These are phyloP conservation scores for Ferrisia virgata DNA, from an alignment of 2,888 invertebrate genomes.

Conservation along the genomic window DNA sequence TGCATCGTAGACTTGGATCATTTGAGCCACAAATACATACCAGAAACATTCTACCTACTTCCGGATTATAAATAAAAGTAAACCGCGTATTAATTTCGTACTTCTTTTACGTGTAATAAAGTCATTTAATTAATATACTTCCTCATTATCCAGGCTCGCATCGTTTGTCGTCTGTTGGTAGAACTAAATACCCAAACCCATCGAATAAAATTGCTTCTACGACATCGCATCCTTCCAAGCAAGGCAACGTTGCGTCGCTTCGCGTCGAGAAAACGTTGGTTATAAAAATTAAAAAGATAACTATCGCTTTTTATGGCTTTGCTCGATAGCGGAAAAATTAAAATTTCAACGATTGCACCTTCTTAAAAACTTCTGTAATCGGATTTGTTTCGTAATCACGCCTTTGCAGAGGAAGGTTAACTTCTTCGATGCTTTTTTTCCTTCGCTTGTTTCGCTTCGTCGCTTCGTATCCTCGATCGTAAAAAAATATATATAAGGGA, in stretches of 20 bases:
- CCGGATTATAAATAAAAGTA: too few relatives aligned
- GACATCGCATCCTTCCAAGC: neutral
- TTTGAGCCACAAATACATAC: too few relatives aligned
- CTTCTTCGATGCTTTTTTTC: neutral
- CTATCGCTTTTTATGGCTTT: neutral
- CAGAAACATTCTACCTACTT: too few relatives aligned
- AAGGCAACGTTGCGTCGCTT: too few relatives aligned
- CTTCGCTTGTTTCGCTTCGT: too few relatives aligned
- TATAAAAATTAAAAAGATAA: slow-evolving; percentile 21
- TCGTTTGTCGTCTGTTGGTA: too few relatives aligned
- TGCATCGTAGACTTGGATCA: too few relatives aligned
- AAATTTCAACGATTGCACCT: slow-evolving; percentile 14
- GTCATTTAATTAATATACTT: neutral
- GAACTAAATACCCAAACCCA: neutral
- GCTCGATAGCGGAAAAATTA: slow-evolving; percentile 17
- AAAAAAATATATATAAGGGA: neutral
- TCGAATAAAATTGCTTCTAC: neutral
- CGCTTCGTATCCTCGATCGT: neutral
- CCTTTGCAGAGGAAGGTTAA: neutral
- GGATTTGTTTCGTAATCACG: slow-evolving; percentile 12
- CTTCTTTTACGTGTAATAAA: neutral
- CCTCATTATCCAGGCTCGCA: neutral
- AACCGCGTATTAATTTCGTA: neutral
- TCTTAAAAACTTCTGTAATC: neutral
- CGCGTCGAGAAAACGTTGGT: neutral